phyloP scores from a whole-genome alignment of 1,140 invertebrate species.

The Drosophila nigrodunni region DNA sequence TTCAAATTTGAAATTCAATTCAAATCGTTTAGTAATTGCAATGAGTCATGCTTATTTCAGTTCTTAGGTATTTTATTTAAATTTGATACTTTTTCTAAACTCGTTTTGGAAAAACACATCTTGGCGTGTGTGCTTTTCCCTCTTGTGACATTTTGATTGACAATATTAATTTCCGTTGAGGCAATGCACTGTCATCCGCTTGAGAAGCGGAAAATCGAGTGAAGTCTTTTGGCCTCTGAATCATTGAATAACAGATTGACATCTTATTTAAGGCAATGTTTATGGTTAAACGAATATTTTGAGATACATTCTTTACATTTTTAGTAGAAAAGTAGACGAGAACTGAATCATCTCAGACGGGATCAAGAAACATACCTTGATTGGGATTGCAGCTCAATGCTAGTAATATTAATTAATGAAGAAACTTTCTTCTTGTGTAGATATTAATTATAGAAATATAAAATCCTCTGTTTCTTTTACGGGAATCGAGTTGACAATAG shows the following conservation, averaged over 20 bases:
- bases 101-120: too few relatives aligned
- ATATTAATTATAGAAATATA: neutral
- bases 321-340: too few relatives aligned
- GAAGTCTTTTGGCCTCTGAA: conserved; percentile 1
- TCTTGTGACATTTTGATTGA: conserved; percentile 36
- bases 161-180: conserved; percentile 40
- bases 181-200: conserved; percentile 22
- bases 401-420: too few relatives aligned
- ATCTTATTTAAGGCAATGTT: conserved; percentile 26
- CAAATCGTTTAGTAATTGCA: conserved; percentile 10
- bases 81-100: neutral
- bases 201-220: neutral
- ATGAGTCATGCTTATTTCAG: neutral
- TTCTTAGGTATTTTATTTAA: neutral
- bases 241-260: conserved; percentile 51
- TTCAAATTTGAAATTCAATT: neutral
- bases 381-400: too few relatives aligned
- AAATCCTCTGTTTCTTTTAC: neutral
- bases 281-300: neutral
- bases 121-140: neutral
- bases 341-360: neutral
- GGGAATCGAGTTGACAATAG: neutral
- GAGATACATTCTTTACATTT: too few relatives aligned
- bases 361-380: too few relatives aligned
- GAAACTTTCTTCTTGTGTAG: neutral